Evolutionary conservation across 2,888 invertebrate genomes (phyloP).

Genomic region (Congeria kusceri): DNA sequence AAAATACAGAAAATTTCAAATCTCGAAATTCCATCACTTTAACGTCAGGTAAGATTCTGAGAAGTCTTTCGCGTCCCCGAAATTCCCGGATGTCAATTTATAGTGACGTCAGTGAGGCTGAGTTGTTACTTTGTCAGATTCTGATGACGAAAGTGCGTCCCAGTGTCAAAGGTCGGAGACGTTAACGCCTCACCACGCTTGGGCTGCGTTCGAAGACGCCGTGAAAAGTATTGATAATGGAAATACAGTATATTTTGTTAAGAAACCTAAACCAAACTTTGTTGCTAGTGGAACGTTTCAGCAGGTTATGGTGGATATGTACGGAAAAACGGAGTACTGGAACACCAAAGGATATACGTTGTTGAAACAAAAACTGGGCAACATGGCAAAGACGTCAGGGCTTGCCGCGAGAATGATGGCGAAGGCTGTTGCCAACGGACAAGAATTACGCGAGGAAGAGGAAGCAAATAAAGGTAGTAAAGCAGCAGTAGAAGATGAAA

Average conservation of each 20-base stretch:
- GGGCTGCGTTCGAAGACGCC: constrained; percentile 68
- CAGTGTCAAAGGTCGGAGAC: constrained; percentile 3
- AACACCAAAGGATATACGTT: constrained; percentile 59
- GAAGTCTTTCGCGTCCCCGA: neutral
- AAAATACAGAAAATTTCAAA: too few relatives aligned
- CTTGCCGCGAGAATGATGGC: constrained; percentile 49
- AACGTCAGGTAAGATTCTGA: too few relatives aligned
- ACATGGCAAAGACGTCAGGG: constrained; percentile 46
- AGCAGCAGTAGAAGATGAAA: constrained; percentile 19
- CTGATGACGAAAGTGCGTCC: constrained; percentile 29
- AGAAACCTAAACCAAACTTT: constrained; percentile 68
- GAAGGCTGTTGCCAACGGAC: constrained; percentile 23
- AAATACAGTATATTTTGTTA: constrained; percentile 49
- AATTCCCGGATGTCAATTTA: constrained; percentile 32
- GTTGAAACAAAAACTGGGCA: constrained; percentile 59
- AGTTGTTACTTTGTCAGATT: constrained; percentile 34
- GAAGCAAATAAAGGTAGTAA: neutral
- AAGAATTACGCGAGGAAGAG: constrained; percentile 28
- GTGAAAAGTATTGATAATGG: constrained; percentile 68
- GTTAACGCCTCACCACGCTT: constrained; percentile 39
- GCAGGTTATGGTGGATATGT: constrained; percentile 72
- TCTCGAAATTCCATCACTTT: too few relatives aligned
- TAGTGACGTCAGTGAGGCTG: constrained; percentile 29
- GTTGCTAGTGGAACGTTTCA: constrained; percentile 71
- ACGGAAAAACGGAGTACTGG: constrained; percentile 71